These are phyloP conservation scores for Castor canadensis DNA, from an alignment of 2,113 vertebrate genomes.

Conservation along the genomic window DNA sequence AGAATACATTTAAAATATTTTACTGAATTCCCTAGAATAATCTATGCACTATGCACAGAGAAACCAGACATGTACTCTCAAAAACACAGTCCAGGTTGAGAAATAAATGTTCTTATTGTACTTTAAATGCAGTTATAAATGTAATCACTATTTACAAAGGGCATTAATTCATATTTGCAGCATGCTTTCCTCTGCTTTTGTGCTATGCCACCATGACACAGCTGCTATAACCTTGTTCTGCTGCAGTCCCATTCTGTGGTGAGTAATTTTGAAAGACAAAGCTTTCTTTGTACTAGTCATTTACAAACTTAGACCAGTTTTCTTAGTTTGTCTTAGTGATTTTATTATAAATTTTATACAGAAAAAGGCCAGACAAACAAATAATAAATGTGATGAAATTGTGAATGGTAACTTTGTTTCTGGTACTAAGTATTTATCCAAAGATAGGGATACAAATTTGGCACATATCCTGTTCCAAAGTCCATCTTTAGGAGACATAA, in stretches of 20 bases:
- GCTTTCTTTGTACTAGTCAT: neutral
- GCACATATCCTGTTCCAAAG: too few species aligned
- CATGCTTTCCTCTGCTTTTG: too few species aligned
- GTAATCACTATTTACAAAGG: neutral
- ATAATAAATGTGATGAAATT: neutral
- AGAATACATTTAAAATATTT: neutral
- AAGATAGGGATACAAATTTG: neutral
- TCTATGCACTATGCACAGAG: neutral
- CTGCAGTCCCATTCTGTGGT: neutral
- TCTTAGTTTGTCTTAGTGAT: neutral
- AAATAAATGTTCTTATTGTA: neutral
- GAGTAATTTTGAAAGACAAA: neutral
- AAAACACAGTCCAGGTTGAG: neutral
- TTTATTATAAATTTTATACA: neutral
- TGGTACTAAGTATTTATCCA: neutral
- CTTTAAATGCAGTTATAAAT: neutral
- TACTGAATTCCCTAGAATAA: neutral
- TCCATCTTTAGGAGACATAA: neutral
- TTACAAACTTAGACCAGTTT: neutral
- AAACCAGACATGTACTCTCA: neutral
- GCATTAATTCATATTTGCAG: neutral
- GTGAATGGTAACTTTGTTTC: neutral
- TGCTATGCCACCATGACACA: too few species aligned
- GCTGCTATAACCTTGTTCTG: fast-evolving
- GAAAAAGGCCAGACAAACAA: neutral